These are phyloP conservation scores for Periophthalmus modestus DNA, from an alignment of 2,113 vertebrate species.

Conservation along the genomic window DNA sequence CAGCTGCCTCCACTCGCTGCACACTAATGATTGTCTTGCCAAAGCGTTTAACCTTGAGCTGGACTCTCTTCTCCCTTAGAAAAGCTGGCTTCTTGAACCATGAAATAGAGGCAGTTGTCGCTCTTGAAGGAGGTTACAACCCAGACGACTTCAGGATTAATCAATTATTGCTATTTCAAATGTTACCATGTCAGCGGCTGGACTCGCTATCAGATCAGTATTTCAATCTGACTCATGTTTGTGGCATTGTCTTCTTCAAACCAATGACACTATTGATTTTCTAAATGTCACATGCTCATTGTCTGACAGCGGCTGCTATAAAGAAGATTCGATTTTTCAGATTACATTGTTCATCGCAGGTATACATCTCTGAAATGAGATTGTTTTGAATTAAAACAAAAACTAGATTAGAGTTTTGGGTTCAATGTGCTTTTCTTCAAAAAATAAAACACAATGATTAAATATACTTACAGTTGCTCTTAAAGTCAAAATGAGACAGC, in stretches of 20 bases:
- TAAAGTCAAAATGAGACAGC: too few relatives aligned
- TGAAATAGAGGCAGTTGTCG: constrained; percentile 71
- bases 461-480: too few relatives aligned
- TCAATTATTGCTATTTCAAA: constrained; percentile 58
- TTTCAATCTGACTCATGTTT: constrained; percentile 8
- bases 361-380: not conserved
- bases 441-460: too few relatives aligned
- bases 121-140: constrained; percentile 56
- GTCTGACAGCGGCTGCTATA: not conserved
- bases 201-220: constrained; percentile 18
- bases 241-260: not conserved
- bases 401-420: not conserved
- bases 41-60: constrained; percentile 73
- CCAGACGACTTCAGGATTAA: constrained; percentile 52
- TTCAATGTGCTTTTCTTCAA: not conserved
- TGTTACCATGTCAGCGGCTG: constrained; percentile 14
- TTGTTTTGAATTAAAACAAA: not conserved
- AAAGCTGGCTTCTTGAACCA: constrained; percentile 67
- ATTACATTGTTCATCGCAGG: not conserved
- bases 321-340: constrained; percentile 1
- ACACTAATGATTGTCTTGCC: constrained; percentile 70
- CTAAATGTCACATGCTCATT: not conserved
- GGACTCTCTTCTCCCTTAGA: constrained; percentile 68
- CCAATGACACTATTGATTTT: constrained; percentile 1
- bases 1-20: constrained; percentile 50